Evolutionary conservation across 2,797 vertebrate species (phyloP).

Genomic region (Telmatherina bonti): DNA sequence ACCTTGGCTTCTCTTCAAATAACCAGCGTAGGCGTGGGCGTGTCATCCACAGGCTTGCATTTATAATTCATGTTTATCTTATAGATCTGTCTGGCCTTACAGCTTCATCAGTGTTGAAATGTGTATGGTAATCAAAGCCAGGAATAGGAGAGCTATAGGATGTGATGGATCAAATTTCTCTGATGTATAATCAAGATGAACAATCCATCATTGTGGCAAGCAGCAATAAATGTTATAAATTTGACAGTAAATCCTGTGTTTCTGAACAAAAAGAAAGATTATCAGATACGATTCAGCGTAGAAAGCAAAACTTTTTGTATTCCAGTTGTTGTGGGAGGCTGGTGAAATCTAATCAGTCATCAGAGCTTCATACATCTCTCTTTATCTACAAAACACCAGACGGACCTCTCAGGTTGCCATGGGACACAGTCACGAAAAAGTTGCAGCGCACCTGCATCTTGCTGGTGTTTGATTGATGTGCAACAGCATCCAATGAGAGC

Average conservation of each 20-base stretch:
- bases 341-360: constrained; percentile 71
- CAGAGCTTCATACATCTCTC: constrained; percentile 73
- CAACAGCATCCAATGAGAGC: constrained; percentile 40
- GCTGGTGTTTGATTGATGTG: constrained; percentile 38
- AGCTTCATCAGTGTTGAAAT: constrained; percentile 26
- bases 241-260: background rate
- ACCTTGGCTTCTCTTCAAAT: constrained; percentile 55
- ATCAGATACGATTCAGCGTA: background rate
- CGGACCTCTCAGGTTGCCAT: constrained; percentile 62
- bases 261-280: background rate
- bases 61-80: constrained; percentile 61
- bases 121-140: constrained; percentile 59
- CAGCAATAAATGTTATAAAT: background rate
- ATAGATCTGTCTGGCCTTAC: constrained; percentile 33
- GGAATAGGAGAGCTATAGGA: constrained; percentile 30
- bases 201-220: background rate
- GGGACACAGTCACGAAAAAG: constrained; percentile 42
- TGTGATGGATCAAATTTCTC: constrained; percentile 34
- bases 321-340: constrained; percentile 14
- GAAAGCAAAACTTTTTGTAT: background rate
- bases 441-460: constrained; percentile 38
- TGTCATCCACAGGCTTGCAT: constrained; percentile 40
- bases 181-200: constrained; percentile 44
- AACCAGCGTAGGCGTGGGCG: constrained; percentile 18
- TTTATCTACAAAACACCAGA: constrained; percentile 60